Conservation (phyloP, 2,797 vertebrate species). For the Tarsius wallacei region DNA sequence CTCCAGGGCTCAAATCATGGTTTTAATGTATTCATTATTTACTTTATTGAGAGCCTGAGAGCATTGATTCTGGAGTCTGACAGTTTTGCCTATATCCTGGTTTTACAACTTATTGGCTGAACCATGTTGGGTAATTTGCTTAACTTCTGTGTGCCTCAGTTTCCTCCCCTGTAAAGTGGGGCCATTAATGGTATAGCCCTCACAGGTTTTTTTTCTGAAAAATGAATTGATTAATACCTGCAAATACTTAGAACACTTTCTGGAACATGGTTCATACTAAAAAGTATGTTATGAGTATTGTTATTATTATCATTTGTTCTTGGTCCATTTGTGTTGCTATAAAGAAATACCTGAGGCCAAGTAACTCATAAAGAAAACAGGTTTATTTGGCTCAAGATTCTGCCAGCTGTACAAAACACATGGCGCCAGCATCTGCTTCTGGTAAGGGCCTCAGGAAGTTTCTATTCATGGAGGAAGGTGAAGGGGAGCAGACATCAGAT, state of each 20-base stretch:
- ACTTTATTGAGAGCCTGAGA: background rate
- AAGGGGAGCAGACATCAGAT: too few species aligned
- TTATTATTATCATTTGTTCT: background rate
- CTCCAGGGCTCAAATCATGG: background rate
- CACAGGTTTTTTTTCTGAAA: background rate
- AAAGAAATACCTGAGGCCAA: too few species aligned
- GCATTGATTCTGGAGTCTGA: background rate
- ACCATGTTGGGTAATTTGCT: background rate
- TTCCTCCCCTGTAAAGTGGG: background rate
- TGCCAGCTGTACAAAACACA: too few species aligned
- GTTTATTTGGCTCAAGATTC: too few species aligned
- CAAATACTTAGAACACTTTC: background rate
- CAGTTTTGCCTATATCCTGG: background rate
- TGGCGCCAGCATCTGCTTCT: too few species aligned
- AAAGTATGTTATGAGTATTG: slow-evolving; percentile 6
- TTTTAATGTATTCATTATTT: slow-evolving; percentile 44
- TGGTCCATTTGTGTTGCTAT: too few species aligned
- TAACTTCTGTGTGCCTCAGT: background rate
- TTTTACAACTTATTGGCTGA: background rate
- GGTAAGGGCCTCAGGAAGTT: too few species aligned
- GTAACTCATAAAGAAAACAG: too few species aligned
- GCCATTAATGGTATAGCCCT: background rate
- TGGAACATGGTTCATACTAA: background rate
- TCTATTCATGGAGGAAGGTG: too few species aligned
- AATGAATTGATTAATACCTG: background rate